Evolutionary conservation across 2,797 vertebrate genomes (phyloP), one percentile per base, ranked within the genome.

Genomic region (Trichosurus vulpecula): DNA sequence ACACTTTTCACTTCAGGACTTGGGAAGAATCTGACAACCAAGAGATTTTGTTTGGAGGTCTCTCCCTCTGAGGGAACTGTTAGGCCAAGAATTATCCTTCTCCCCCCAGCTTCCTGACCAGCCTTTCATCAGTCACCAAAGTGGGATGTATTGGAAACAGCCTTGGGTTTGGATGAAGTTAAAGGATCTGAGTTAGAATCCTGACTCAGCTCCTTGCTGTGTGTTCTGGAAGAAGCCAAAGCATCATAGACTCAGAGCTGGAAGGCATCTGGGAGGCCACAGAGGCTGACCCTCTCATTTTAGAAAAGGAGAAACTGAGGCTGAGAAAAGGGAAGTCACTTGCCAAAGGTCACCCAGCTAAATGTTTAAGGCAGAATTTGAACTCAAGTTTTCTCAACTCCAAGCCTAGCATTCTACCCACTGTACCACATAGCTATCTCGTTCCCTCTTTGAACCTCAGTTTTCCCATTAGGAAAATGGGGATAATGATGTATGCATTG

Each of bases 21-120:
- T 92, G 61, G 93, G 94, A 96, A 87, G 56, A 47, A 53, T 90
- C 94, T 90, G 61, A 92, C 57, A 96, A 93, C 53, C 81, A 54
- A 30, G 81, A 95, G 54, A 91, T 93, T 58, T 29, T 52, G 90
- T 91, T 35, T 92, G 4, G 27, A 14, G 47, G 47, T 57, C 52
- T 96, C 92, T 93, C 92, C 30, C 66, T 94, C 91, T 47, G 11
- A 51, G 81, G 93, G 97, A 96, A 96, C 95, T 54, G 57, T 11
- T n/a, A n/a, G 30, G 57, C 8, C 57, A 58, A 58, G 30, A 58
- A 31, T 58, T 57, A 31, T 58, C 35, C 3, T 6, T 31, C 4
- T 66, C 12, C 31, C 58, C 58, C 12, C 13, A 66, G 3, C 14
- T n/a, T 66, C 58, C 29, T 16, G 11, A 58, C 30, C 57, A 58